These are phyloP conservation scores for Latrodectus hesperus DNA, from an alignment of 2,888 invertebrate species.

Conservation along the genomic window DNA sequence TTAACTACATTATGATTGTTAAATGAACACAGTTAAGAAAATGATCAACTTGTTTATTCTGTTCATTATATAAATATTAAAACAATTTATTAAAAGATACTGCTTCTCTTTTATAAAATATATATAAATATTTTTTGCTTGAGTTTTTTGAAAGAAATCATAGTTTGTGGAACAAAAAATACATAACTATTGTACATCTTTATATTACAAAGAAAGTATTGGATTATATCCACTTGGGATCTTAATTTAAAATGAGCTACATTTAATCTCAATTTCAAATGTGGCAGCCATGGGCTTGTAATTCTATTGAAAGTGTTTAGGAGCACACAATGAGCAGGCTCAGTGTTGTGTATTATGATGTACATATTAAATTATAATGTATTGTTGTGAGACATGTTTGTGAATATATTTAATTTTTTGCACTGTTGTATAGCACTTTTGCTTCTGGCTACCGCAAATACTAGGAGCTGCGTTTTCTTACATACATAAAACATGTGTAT, in stretches of 20 bases:
- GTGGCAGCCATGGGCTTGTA: no score
- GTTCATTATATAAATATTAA: no score
- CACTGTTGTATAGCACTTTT: constrained; percentile 48
- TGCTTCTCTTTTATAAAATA: no score
- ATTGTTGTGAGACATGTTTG: constrained; percentile 49
- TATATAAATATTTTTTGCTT: neutral
- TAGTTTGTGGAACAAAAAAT: neutral
- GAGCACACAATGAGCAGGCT: constrained; percentile 69
- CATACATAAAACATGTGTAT: constrained; percentile 61
- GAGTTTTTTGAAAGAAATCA: neutral
- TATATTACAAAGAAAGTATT: no score
- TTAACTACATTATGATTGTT: no score
- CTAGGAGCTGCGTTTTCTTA: constrained; percentile 64
- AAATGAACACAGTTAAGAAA: no score
- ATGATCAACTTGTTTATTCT: no score
- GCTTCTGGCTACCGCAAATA: constrained; percentile 45
- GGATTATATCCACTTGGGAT: no score
- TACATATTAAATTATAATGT: constrained; percentile 27
- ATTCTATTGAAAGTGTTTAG: constrained; percentile 6
- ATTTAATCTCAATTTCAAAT: no score
- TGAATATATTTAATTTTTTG: constrained; percentile 46
- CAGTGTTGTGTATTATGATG: constrained; percentile 63
- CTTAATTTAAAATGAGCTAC: no score
- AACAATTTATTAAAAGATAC: no score
- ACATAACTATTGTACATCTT: no score